phyloP scores from a whole-genome alignment of 2,888 invertebrate genomes.

The Yponomeuta sedellus region DNA sequence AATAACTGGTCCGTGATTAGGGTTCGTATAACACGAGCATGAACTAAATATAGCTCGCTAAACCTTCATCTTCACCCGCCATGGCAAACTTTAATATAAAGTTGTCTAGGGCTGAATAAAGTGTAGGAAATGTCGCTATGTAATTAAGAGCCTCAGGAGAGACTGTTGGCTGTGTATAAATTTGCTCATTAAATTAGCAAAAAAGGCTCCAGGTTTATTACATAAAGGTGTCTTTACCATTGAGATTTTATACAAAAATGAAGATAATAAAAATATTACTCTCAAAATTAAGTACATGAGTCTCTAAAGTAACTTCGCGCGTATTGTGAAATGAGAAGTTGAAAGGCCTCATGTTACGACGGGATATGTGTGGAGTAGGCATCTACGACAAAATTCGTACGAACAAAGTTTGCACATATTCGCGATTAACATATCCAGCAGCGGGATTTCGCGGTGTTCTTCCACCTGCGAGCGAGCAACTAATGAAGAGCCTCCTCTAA shows the following conservation, averaged over 20 bases:
- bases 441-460: conserved; percentile 27
- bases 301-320: neutral
- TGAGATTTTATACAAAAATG: too few species aligned
- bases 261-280: neutral
- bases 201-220: conserved; percentile 6
- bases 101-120: conserved; percentile 12
- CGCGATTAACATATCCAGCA: conserved; percentile 34
- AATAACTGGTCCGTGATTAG: conserved; percentile 6
- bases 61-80: neutral
- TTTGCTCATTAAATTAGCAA: conserved; percentile 17
- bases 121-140: neutral
- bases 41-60: neutral
- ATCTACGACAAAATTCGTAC: neutral
- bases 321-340: neutral
- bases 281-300: neutral
- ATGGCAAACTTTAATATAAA: neutral
- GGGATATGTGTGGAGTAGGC: too few species aligned
- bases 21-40: neutral
- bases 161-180: conserved; percentile 1
- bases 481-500: conserved; percentile 61
- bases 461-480: conserved; percentile 58
- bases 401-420: conserved; percentile 20
- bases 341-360: too few species aligned
- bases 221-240: neutral
- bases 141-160: conserved; percentile 1